Evolutionary conservation across 2,797 vertebrate genomes (phyloP).

Genomic region (Chelonia mydas): DNA sequence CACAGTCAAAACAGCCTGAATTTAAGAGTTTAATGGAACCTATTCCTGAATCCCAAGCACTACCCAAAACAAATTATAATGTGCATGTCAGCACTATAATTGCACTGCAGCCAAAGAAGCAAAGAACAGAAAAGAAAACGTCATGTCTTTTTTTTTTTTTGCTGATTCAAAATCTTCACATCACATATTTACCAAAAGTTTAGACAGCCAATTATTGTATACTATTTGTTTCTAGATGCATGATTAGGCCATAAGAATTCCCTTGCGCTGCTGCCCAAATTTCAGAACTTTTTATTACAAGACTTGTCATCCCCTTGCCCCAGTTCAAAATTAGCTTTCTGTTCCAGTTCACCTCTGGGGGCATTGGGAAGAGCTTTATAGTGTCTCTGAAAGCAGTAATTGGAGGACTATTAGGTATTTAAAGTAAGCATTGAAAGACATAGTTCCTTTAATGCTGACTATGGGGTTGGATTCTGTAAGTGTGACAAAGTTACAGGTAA

Average conservation of each 20-base stretch:
- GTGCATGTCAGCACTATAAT: constrained; percentile 33
- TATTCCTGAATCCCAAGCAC: constrained; percentile 38
- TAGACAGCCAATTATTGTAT: background rate
- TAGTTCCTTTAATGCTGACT: background rate
- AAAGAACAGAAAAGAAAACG: constrained; percentile 29
- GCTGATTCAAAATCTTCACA: constrained; percentile 48
- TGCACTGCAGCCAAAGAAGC: background rate
- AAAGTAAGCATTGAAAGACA: background rate
- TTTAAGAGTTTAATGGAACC: background rate
- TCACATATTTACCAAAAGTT: constrained; percentile 16
- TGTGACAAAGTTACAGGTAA: background rate
- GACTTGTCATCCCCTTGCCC: background rate
- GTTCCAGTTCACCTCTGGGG: background rate
- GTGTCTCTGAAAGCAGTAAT: background rate
- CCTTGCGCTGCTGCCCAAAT: background rate
- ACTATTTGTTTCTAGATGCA: background rate
- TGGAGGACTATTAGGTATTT: background rate
- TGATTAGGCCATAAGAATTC: background rate
- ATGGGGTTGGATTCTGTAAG: background rate
- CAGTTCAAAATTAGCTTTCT: fast-evolving
- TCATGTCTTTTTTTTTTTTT: background rate
- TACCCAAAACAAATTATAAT: constrained; percentile 35
- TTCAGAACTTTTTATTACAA: background rate
- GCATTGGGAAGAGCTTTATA: background rate
- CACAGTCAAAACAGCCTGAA: background rate